These are phyloP conservation scores for Saguinus imperator DNA, from an alignment of 2,113 vertebrate genomes.

Conservation along the genomic window DNA sequence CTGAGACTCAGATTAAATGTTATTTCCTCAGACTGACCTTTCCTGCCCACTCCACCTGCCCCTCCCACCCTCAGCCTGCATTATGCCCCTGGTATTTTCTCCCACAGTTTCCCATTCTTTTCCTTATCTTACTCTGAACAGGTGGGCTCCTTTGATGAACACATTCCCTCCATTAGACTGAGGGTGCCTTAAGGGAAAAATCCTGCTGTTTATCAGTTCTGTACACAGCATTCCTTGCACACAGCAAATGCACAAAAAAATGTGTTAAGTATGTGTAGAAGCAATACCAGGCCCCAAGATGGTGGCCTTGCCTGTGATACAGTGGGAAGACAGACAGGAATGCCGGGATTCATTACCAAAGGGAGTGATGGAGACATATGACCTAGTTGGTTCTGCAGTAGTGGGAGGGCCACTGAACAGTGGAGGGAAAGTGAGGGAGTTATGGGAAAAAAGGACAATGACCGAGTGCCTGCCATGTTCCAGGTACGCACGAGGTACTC, in stretches of 20 bases:
- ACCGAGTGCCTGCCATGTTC: background rate
- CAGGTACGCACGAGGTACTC: background rate
- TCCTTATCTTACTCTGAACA: background rate
- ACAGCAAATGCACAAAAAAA: background rate
- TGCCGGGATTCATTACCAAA: background rate
- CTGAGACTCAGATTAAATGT: background rate
- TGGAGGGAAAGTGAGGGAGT: background rate
- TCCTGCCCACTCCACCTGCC: background rate
- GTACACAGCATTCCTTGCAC: background rate
- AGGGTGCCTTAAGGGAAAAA: background rate
- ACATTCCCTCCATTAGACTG: background rate
- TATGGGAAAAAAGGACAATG: background rate
- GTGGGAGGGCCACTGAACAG: background rate
- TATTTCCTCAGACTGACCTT: background rate
- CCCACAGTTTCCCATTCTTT: background rate
- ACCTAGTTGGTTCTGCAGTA: background rate
- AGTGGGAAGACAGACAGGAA: background rate
- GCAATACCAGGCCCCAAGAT: background rate
- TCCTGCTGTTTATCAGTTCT: background rate
- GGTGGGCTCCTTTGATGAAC: background rate
- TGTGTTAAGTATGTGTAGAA: background rate
- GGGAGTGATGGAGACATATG: background rate
- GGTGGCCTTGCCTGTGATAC: background rate
- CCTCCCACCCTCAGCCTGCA: background rate
- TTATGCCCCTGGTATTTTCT: background rate